Evolutionary conservation across 2,797 vertebrate genomes (phyloP), one percentile per base, ranked within the genome.

Genomic region (Enteromius radiatus): DNA sequence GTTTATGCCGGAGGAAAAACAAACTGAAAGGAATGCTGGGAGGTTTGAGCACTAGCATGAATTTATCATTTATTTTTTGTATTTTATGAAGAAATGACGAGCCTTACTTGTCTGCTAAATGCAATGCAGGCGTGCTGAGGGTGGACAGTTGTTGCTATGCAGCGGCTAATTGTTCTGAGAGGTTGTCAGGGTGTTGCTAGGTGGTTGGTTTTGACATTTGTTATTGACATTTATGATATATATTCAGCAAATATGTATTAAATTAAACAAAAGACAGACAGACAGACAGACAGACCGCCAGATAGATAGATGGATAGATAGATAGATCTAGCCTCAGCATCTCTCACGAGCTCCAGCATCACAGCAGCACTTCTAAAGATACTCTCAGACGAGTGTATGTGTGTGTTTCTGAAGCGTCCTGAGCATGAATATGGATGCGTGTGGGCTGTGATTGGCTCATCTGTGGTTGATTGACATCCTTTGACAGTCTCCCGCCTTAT

Each of bases 401-500:
- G n/a, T 43, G 54, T 12, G 14, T 41, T 17, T 41, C n/a, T 56
- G 45, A 79, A 26, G 47, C 17, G 5, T 28, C 33, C 26, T 4
- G 0, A 15, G 1, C 11, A 43, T 80, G 47, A 79, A 79, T 79
- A 79, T 79, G 64, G 17, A 69, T 69, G 47, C 0, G 14, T n/a
- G 2, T 17, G 49, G 9, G 33, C 11, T 80, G 26, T 80, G 78
- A 80, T 80, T 61, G 78, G 67, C 19, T 61, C 17, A 80, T 26
- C 67, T 10, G 36, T 33, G 19, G 9, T 14, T 75, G 89, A 79
- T 21, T 83, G 84, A 11, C 81, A 26, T 78, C 85, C 77, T 79
- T 89, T 90, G 92, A 91, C 92, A 91, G 88, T 91, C 91, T 87
- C 91, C 89, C 90, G 89, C 88, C 93, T 93, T 93, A 94, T 93